Percentiles rank a stretch among this genome's conserved stretches.
phyloP scores from a whole-genome alignment of 2,113 vertebrate genomes.

The Piaya cayana region DNA sequence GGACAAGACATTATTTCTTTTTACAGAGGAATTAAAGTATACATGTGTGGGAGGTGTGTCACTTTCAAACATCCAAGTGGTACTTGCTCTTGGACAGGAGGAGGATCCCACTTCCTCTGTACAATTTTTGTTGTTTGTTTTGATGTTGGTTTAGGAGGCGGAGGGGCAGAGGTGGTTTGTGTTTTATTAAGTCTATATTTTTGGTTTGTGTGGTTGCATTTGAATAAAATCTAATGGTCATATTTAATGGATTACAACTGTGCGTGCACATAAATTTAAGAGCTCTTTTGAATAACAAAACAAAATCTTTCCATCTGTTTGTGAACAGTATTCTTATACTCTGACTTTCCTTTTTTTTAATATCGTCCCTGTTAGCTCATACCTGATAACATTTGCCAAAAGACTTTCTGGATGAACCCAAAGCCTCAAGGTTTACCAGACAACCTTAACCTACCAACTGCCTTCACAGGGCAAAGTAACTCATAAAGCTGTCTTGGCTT shows the following conservation, averaged over 20 bases:
- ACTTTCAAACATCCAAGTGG: not conserved
- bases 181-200: not conserved
- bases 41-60: not conserved
- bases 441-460: not conserved
- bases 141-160: not conserved
- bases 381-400: not conserved
- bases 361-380: not conserved
- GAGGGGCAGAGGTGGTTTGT: not conserved
- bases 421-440: not conserved
- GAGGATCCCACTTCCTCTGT: not conserved
- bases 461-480: not conserved
- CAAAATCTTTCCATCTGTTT: not conserved
- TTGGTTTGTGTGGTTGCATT: not conserved
- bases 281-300: constrained; percentile 42
- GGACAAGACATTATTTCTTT: not conserved
- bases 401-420: not conserved
- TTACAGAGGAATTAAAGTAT: not conserved
- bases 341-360: not conserved
- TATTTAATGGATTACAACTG: constrained; percentile 18
- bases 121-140: not conserved
- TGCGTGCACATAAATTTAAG: not conserved
- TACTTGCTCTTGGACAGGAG: not conserved
- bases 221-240: constrained; percentile 16
- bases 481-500: not conserved
- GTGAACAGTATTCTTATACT: not conserved